Evolutionary conservation across 2,113 vertebrate genomes (phyloP).

Genomic region (pig (Sus scrofa)): T2T-Sscrofa CM000812.6:220243001-220243500

Average conservation of each 20-base stretch:
- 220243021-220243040: background rate
- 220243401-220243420: background rate
- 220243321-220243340: background rate
- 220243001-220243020: background rate
- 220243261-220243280: background rate
- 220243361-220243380: background rate
- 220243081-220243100: background rate
- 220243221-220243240: background rate
- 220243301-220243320: background rate
- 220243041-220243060: background rate
- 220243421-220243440: background rate
- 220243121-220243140: background rate
- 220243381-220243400: constrained; percentile 31
- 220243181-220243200: background rate
- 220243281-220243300: background rate
- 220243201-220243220: background rate
- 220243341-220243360: background rate
- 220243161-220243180: background rate
- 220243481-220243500: too few species aligned
- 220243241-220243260: background rate
- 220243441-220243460: background rate
- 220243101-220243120: background rate
- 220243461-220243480: background rate
- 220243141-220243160: background rate
- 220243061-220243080: constrained; percentile 22